Evolutionary conservation across 2,797 vertebrate genomes (phyloP).

Genomic region (Xenops minutus): DNA sequence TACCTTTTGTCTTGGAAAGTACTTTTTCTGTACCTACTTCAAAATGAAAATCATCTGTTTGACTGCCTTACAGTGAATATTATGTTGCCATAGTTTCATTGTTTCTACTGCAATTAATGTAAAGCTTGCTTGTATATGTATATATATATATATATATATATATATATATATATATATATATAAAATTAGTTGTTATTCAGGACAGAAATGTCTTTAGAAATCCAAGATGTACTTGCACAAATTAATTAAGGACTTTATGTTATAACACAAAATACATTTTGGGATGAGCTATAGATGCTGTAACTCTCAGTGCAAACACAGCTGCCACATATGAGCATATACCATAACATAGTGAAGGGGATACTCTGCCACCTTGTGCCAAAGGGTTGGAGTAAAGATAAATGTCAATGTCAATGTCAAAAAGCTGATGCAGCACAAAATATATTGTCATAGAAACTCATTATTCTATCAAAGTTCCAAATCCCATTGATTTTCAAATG

Average conservation of each 20-base stretch:
- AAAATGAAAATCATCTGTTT: neutral
- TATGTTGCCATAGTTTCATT: neutral
- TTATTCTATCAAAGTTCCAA: neutral
- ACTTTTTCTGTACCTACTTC: neutral
- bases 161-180: too few relatives aligned
- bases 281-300: neutral
- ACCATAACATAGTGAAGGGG: neutral
- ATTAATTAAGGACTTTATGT: neutral
- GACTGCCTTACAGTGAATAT: neutral
- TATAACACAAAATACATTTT: neutral
- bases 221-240: neutral
- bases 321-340: neutral
- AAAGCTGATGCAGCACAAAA: neutral
- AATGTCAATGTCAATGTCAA: neutral
- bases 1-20: neutral
- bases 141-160: neutral
- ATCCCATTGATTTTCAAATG: neutral
- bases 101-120: neutral
- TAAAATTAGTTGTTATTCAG: neutral
- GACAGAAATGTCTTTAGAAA: neutral
- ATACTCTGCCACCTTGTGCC: constrained; percentile 3
- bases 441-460: neutral
- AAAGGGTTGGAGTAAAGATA: neutral
- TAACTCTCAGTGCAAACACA: neutral
- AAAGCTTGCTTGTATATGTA: neutral